Evolutionary conservation across 2,888 invertebrate genomes (phyloP).

Genomic region (Quadroppia sp.): DNA sequence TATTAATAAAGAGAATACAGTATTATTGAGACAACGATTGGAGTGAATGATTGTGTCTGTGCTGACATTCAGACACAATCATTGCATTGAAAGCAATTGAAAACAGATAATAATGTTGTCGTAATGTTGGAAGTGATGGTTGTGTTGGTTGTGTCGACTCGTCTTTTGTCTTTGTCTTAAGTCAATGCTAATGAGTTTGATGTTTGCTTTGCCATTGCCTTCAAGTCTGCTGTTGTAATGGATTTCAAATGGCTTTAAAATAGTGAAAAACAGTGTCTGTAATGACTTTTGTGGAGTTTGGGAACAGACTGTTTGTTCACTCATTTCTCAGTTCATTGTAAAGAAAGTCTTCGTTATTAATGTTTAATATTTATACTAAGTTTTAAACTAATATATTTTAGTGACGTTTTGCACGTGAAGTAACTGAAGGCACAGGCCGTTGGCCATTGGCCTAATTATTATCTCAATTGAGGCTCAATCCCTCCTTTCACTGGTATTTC

Average conservation of each 20-base stretch:
- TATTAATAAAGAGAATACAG: too few species aligned
- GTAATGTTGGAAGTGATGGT: neutral
- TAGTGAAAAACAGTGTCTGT: constrained; percentile 23
- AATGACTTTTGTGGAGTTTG: constrained; percentile 2
- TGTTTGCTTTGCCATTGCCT: constrained; percentile 1
- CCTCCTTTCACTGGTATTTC: neutral
- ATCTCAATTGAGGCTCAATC: neutral
- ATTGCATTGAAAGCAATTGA: neutral
- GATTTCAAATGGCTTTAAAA: constrained; percentile 30
- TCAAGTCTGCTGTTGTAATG: neutral
- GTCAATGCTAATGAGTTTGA: constrained; percentile 19
- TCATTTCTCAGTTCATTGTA: neutral
- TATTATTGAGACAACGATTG: neutral
- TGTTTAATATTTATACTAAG: constrained; percentile 9
- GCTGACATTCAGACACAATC: neutral
- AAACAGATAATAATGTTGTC: neutral
- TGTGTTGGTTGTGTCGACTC: too few species aligned
- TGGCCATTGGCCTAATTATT: constrained; percentile 26
- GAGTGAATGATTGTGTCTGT: neutral
- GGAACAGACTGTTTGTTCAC: constrained; percentile 15
- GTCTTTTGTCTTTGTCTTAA: neutral
- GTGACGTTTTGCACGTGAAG: constrained; percentile 12
- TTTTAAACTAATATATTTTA: constrained; percentile 17
- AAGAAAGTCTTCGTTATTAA: constrained; percentile 11
- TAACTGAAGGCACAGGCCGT: constrained; percentile 1